Base-by-base conservation (phyloP, 2,888 invertebrate genomes). In the Psylliodes chrysocephalus region DNA sequence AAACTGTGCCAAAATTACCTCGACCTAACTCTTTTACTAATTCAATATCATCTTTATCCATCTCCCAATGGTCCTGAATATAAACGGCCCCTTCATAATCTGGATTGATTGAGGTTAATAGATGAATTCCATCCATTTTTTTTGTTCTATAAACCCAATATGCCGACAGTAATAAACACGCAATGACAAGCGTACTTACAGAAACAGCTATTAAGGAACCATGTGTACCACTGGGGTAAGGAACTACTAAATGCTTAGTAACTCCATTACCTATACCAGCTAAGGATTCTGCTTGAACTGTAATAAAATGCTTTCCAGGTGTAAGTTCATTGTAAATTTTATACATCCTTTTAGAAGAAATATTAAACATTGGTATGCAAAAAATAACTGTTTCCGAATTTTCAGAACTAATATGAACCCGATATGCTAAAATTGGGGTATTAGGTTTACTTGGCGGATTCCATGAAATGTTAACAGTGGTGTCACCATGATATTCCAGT, bases 1-100 rank as follows among this genome's bases (percentile, higher is more conserved):
- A 89, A 0, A 93, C 92, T 84, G 87, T 88, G 1, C 92, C 92
- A 79, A 93, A 93, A 2, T 90, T 88, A 1, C 92, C 92, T 66
- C 89, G 84, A 0, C 92, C 92, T 12, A 92, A 81, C 60, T 84
- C 83, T 46, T 84, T 80, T 3, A 85, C 69, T 12, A 76, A 57
- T 49, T 85, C 83, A 1, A 92, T 82, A 70, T 87, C 86, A 2
- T 86, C 85, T 18, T 89, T 77, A 0, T 85, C 82, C 19, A 91
- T 86, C 79, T 92, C 92, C 91, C 91, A 92, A 63, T 88, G 88
- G 75, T 92, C 92, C 14, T 86, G 85, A 28, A 86, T 83, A 77
- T 91, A 91, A 10, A 75, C 74, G 0, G 82, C 75, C 59, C 83
- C 85, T 25, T 86, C 83, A 73, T 90, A 90, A 12, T 67, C 66